These are phyloP conservation scores for Crotalus helleri DNA, from an alignment of 2,113 vertebrate species.

Conservation along the genomic window DNA sequence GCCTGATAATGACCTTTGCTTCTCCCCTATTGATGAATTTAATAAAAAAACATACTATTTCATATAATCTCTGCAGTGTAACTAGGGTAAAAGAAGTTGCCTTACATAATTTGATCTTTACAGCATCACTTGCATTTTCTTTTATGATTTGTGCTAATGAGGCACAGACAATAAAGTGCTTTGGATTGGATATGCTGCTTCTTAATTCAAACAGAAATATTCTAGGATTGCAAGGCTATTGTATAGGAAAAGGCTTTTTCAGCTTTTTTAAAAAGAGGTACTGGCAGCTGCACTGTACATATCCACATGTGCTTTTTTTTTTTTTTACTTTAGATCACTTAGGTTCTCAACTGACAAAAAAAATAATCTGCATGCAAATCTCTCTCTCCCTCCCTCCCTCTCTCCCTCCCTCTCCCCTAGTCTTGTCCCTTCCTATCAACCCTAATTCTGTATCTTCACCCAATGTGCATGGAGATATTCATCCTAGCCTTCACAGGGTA, in stretches of 20 bases:
- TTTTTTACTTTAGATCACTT: neutral
- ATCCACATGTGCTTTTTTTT: neutral
- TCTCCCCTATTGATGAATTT: neutral
- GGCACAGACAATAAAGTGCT: neutral
- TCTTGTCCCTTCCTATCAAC: neutral
- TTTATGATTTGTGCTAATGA: neutral
- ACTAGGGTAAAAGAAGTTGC: neutral
- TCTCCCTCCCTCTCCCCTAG: no score
- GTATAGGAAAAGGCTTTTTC: neutral
- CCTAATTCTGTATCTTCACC: neutral
- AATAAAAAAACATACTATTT: neutral
- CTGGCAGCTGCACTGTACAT: neutral
- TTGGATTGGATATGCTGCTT: neutral
- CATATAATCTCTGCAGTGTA: neutral
- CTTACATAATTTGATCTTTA: neutral
- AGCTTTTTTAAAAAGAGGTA: neutral
- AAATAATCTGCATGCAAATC: neutral
- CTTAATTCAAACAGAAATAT: neutral
- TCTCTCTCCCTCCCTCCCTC: no score
- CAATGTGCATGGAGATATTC: neutral
- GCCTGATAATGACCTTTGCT: neutral
- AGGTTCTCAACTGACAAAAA: neutral
- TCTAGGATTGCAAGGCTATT: neutral
- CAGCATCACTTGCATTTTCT: neutral
- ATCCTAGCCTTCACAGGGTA: neutral